phyloP scores from a whole-genome alignment of 2,113 vertebrate genomes.

The Chiloscyllium plagiosum region DNA sequence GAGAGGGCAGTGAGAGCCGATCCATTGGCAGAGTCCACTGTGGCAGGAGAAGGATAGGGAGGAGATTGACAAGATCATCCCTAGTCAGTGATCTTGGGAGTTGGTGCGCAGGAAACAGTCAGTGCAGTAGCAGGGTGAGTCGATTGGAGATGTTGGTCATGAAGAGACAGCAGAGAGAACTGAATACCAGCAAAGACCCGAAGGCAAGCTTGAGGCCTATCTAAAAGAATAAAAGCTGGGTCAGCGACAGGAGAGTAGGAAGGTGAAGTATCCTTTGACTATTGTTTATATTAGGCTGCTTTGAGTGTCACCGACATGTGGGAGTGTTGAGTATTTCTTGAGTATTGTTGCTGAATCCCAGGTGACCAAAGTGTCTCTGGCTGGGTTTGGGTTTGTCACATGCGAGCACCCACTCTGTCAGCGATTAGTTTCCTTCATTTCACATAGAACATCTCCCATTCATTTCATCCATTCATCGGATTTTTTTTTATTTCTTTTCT shows the following conservation, averaged over 20 bases:
- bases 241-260: background rate
- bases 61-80: background rate
- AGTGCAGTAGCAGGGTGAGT: background rate
- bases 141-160: background rate
- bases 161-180: too few relatives aligned
- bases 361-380: background rate
- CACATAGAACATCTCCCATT: constrained; percentile 40
- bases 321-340: too few relatives aligned
- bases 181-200: background rate
- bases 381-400: background rate
- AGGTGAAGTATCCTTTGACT: background rate
- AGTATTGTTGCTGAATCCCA: background rate
- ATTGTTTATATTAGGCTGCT: background rate
- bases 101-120: background rate
- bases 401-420: background rate
- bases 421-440: background rate
- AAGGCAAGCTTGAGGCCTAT: background rate
- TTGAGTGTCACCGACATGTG: background rate
- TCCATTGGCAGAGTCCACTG: background rate
- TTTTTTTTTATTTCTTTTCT: constrained; percentile 47
- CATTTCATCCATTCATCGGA: constrained; percentile 46
- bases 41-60: too few relatives aligned
- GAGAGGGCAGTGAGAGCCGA: background rate
- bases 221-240: background rate
- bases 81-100: background rate